These are phyloP conservation scores for Toxotes chatareus DNA, from an alignment of 2,113 vertebrate genomes.

Conservation along the genomic window DNA sequence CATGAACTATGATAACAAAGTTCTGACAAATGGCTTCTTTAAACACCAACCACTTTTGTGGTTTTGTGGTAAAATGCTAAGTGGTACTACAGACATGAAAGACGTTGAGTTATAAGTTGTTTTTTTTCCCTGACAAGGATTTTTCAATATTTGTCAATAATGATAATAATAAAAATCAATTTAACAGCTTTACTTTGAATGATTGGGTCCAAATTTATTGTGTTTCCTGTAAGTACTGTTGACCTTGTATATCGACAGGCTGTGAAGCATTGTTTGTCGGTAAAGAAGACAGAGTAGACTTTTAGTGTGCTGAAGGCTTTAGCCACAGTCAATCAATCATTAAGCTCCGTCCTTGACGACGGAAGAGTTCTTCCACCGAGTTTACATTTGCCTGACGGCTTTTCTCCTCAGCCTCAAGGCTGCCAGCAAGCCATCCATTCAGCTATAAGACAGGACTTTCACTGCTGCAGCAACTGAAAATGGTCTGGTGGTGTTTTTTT, in stretches of 20 bases:
- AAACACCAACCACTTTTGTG: constrained; percentile 20
- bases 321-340: constrained; percentile 72
- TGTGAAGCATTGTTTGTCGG: constrained; percentile 47
- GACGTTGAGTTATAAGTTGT: constrained; percentile 1
- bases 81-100: constrained; percentile 13
- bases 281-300: constrained; percentile 70
- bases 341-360: constrained; percentile 60
- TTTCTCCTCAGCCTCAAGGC: constrained; percentile 58
- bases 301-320: constrained; percentile 68
- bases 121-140: not conserved
- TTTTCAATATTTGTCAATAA: constrained; percentile 4
- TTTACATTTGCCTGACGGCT: constrained; percentile 34
- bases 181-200: constrained; percentile 42
- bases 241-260: constrained; percentile 59
- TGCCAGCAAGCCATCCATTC: constrained; percentile 42
- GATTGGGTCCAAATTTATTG: constrained; percentile 37
- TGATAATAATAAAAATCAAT: constrained; percentile 3
- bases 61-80: constrained; percentile 44
- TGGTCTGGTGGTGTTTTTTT: constrained; percentile 10
- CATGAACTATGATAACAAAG: constrained; percentile 6
- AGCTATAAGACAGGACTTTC: constrained; percentile 39
- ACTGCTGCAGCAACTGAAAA: constrained; percentile 13
- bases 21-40: constrained; percentile 42
- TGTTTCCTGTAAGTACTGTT: constrained; percentile 59
- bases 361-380: constrained; percentile 48